Evolutionary conservation across 2,797 vertebrate species (phyloP), one percentile per base, ranked within the genome.

Genomic region (Heteromormyrus szaboi): DNA sequence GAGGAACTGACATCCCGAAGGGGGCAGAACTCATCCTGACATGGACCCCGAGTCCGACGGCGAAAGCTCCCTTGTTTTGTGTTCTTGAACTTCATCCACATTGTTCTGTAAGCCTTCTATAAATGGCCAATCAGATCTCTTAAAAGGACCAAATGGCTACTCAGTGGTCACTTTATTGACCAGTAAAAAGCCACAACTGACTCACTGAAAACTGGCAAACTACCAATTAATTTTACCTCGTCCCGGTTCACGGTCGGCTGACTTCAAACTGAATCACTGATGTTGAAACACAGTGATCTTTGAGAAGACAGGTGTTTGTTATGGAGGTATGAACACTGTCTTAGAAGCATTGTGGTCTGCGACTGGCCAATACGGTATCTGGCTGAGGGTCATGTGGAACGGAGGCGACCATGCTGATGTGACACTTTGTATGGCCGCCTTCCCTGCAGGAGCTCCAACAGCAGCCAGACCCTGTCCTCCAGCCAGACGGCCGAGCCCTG

Each of bases 401-500:
- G 0, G 2, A 5, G 14, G 68, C 2, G 25, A 5, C 14, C 17
- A 19, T 87, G 86, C 37, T 4, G 41, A 41, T 87, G 56, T 87
- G 86, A 41, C 54, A 19, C 41, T 68, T 4, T 4, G 44, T 17
- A 3, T 17, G 17, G 7, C 33, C 25, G 0, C 22, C 17, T 72
- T 29, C 29, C 46, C 59, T 11, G 12, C 92, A 98, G 98, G 95
- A 97, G 97, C 0, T 98, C 98, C 12, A 97, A 96, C 93, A 98
- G 98, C 96, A 98, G 96, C 86, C 97, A 96, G 86, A 98, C 97
- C 0, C 93, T 97, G 90, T 98, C 97, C 81, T 97, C 97, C 54
- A 97, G 95, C 90, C 97, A 97, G 90, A 96, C 96, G 14, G 97
- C 99, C 97, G 98, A 99, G 95, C 96, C 97, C 19, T 99, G 97